Evolutionary conservation across 2,888 invertebrate genomes (phyloP).

Genomic region (Xylocampa areola): DNA sequence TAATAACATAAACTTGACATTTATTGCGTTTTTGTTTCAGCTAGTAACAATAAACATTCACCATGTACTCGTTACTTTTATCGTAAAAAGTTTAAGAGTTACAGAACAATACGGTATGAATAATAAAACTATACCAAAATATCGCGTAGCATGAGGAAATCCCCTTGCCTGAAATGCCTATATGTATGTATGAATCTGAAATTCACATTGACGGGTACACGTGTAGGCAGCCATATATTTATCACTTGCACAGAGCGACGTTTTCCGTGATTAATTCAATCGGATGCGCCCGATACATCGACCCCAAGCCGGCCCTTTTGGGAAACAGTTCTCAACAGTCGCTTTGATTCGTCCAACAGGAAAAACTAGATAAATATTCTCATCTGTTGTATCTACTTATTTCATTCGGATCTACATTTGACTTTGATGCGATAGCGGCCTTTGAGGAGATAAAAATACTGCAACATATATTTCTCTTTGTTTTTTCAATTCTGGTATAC

Average conservation of each 20-base stretch:
- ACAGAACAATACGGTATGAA: slow-evolving; percentile 3
- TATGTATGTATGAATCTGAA: slow-evolving; percentile 26
- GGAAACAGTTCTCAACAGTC: slow-evolving; percentile 72
- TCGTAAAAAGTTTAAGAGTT: slow-evolving; percentile 8
- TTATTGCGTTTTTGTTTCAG: slow-evolving; percentile 36
- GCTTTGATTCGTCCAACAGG: slow-evolving; percentile 68
- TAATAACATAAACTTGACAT: slow-evolving; percentile 44
- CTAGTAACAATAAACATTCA: slow-evolving; percentile 24
- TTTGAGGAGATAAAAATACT: slow-evolving; percentile 31
- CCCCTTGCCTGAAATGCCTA: slow-evolving; percentile 1
- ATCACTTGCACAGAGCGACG: slow-evolving; percentile 69
- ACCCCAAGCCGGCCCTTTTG: slow-evolving; percentile 71
- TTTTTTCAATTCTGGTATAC: slow-evolving; percentile 18
- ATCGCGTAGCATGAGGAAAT: slow-evolving; percentile 6
- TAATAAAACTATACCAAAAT: slow-evolving; percentile 16
- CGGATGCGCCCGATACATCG: slow-evolving; percentile 79
- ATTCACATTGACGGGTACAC: slow-evolving; percentile 52
- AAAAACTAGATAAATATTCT: slow-evolving; percentile 55
- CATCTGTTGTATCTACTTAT: slow-evolving; percentile 41
- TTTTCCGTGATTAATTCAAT: slow-evolving; percentile 85
- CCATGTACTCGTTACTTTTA: slow-evolving; percentile 15
- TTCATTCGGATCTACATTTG: slow-evolving; percentile 29
- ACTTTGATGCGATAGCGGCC: slow-evolving; percentile 14
- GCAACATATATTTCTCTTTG: slow-evolving; percentile 11
- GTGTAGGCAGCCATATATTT: slow-evolving; percentile 52